Evolutionary conservation across 2,888 invertebrate genomes (phyloP).

Genomic region (Drosophila koepferae): DNA sequence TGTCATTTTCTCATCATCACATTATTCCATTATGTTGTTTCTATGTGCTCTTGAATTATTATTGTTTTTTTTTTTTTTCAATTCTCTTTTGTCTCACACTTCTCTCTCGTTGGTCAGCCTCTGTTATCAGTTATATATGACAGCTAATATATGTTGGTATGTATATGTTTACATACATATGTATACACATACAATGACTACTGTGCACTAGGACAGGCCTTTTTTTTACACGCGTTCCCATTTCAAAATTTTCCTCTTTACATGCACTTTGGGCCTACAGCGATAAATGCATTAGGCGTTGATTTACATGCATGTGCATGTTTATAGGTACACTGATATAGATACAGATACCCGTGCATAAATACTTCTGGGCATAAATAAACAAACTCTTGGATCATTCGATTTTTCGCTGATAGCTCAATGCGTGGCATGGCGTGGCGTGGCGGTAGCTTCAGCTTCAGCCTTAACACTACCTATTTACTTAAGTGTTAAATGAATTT

Average conservation of each 20-base stretch:
- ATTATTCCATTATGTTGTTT: constrained; percentile 45
- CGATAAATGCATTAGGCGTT: constrained; percentile 6
- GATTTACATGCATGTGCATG: constrained; percentile 12
- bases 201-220: constrained; percentile 25
- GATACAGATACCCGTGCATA: no score
- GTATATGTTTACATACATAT: not conserved
- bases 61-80: constrained; percentile 17
- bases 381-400: not conserved
- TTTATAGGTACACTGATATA: constrained; percentile 2
- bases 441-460: constrained; percentile 3
- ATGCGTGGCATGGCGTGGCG: not conserved
- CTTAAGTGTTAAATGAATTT: constrained; percentile 37
- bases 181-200: not conserved
- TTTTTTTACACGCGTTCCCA: constrained; percentile 33
- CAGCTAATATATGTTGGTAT: not conserved
- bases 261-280: constrained; percentile 1
- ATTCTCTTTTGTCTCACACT: constrained; percentile 12
- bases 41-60: constrained; percentile 27
- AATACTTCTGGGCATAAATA: not conserved
- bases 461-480: constrained; percentile 12
- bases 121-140: constrained; percentile 43
- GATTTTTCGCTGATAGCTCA: constrained; percentile 6
- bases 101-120: constrained; percentile 15
- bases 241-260: constrained; percentile 39
- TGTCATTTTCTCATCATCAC: not conserved